Base-by-base conservation (phyloP, 2,113 vertebrate species). In the Bos indicus region DNA sequence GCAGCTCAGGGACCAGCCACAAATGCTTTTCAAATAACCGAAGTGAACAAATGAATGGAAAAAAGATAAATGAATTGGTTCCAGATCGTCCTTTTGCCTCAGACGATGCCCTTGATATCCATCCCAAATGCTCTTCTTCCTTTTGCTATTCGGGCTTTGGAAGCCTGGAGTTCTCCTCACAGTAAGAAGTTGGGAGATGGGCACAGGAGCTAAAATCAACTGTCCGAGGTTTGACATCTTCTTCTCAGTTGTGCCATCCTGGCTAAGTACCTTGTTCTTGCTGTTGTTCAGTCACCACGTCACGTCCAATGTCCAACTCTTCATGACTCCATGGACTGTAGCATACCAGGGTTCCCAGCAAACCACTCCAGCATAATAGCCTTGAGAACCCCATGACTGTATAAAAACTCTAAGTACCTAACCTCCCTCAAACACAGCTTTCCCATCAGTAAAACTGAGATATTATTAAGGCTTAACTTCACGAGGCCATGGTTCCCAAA, bases 21-120 rank as follows among this genome's bases (percentile, higher is more conserved):
- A 23, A 2, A 26, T 5, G 26, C 5, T 64, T 71, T 93, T 17
- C 59, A n/a, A 81, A 56, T 80, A 43, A 97, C 40, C 15, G 3
- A 64, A 56, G 40, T 9, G 30, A 30, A 30, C 25, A 19, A 57
- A 7, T 28, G 40, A 17, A 26, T 40, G 21, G 60, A 26, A 2
- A 46, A 84, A 82, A 36, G 23, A 1, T 64, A 48, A 78, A 9
- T 0, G 1, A 62, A 30, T 7, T 15, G 5, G 21, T 14, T 81
- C 74, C 28, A 62, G 51, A 36, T 11, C 14, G 0, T 13, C n/a
- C 9, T 52, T 56, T 74, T 5, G 30, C 46, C 33, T 48, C 25
- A 6, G 6, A 17, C 0, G 0, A 15, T 0, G 0, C 21, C 23
- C n/a, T 40, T 33, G 51, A 17, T 11, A 19, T 4, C 5, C 36